These are phyloP conservation scores for Enteromius anoplus DNA, from an alignment of 2,797 vertebrate species.

Conservation along the genomic window DNA sequence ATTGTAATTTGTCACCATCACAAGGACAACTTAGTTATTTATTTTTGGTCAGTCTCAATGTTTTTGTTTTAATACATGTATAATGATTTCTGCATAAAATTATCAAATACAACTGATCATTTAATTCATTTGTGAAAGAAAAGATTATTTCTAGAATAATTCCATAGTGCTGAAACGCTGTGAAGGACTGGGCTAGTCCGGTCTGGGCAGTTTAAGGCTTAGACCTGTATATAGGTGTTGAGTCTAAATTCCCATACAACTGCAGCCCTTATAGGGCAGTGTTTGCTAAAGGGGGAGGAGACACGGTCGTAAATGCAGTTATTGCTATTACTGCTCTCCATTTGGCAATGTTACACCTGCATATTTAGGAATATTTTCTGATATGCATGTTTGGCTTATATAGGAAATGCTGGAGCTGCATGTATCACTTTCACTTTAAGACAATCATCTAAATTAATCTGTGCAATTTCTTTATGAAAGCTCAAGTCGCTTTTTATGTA, in stretches of 20 bases:
- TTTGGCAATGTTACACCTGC: background rate
- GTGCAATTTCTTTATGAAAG: background rate
- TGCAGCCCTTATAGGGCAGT: background rate
- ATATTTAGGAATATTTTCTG: background rate
- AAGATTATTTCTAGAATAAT: background rate
- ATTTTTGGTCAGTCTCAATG: background rate
- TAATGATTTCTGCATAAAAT: no score
- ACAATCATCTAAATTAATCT: background rate
- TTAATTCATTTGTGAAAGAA: background rate
- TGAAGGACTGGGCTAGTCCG: background rate
- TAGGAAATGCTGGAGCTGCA: background rate
- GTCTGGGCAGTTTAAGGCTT: conserved; percentile 23
- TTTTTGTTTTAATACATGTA: background rate
- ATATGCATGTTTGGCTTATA: background rate
- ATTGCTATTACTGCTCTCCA: background rate
- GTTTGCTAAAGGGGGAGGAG: conserved; percentile 11
- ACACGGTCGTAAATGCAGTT: background rate
- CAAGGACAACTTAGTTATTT: background rate
- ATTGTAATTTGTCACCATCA: background rate
- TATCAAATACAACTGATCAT: background rate
- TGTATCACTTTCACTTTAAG: background rate
- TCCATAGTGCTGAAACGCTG: background rate
- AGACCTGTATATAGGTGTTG: conserved; percentile 5
- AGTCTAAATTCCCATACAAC: background rate
- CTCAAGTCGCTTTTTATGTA: background rate